A percentile compares a stretch with the other conserved stretches of the same genome.
These are phyloP conservation scores for Pelobates fuscus DNA, from an alignment of 2,113 vertebrate species.

Conservation along the genomic window DNA sequence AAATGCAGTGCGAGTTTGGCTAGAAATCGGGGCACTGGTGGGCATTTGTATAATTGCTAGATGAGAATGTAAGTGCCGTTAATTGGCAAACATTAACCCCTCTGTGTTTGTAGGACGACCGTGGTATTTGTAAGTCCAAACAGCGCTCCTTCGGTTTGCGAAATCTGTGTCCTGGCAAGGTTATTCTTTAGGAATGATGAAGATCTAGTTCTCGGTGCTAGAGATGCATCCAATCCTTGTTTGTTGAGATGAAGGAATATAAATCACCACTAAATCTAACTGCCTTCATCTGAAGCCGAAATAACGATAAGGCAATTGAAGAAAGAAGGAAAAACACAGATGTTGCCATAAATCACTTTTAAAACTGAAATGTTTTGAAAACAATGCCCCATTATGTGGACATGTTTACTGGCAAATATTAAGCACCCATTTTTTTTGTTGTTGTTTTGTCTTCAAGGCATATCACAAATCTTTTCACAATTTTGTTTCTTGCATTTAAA, in stretches of 20 bases:
- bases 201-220: background rate
- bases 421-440: background rate
- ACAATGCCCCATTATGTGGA: slow-evolving; percentile 6
- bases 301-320: slow-evolving; percentile 43
- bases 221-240: slow-evolving; percentile 22
- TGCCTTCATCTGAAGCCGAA: slow-evolving; percentile 35
- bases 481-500: background rate
- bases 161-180: slow-evolving; percentile 26
- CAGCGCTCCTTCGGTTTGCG: background rate
- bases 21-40: no score
- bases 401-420: slow-evolving; percentile 19
- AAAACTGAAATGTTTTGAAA: slow-evolving; percentile 28
- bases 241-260: slow-evolving; percentile 11
- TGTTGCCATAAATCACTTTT: slow-evolving; percentile 31
- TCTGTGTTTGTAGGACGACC: no score
- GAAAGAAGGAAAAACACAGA: slow-evolving; percentile 22
- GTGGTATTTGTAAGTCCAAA: no score
- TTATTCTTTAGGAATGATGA: slow-evolving; percentile 20
- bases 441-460: background rate
- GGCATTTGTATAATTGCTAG: no score
- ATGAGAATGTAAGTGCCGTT: no score
- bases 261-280: slow-evolving; percentile 31
- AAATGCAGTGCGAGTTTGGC: no score
- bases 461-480: background rate
- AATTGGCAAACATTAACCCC: no score